These are phyloP conservation scores for Probosciger aterrimus DNA, from an alignment of 2,113 vertebrate species.

Conservation along the genomic window DNA sequence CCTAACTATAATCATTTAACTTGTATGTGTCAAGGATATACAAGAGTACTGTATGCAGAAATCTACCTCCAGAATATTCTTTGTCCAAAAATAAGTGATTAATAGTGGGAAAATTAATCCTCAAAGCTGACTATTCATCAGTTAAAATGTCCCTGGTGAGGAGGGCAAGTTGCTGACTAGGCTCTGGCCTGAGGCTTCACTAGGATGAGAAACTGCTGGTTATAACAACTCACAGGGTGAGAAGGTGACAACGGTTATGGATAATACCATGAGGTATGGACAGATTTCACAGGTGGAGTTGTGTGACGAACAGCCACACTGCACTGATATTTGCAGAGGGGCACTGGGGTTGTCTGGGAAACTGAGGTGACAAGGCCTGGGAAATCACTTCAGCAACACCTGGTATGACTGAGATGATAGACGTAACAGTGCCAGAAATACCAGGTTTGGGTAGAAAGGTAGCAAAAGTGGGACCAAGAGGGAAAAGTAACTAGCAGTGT, in stretches of 20 bases:
- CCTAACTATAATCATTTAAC: not conserved
- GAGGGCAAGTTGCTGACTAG: not conserved
- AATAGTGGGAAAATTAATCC: not conserved
- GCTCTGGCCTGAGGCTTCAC: not conserved
- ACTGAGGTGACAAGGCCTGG: not conserved
- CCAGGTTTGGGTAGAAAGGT: not conserved
- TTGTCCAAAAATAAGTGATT: not conserved
- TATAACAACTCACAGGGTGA: not conserved
- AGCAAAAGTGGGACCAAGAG: not conserved
- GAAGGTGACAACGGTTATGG: not conserved
- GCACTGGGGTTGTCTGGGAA: not conserved
- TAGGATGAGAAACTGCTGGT: not conserved
- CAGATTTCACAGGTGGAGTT: not conserved
- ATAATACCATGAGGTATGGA: not conserved
- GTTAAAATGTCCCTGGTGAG: not conserved
- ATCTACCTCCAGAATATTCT: not conserved
- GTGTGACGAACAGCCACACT: not conserved
- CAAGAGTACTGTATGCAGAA: not conserved
- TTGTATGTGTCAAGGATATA: not conserved
- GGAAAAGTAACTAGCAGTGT: accelerated
- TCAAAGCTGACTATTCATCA: not conserved
- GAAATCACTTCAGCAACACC: not conserved
- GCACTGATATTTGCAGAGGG: not conserved
- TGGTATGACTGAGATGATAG: accelerated
- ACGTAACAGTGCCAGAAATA: not conserved